Base-by-base conservation (phyloP, 2,797 vertebrate genomes). In the Coilia nasus region DNA sequence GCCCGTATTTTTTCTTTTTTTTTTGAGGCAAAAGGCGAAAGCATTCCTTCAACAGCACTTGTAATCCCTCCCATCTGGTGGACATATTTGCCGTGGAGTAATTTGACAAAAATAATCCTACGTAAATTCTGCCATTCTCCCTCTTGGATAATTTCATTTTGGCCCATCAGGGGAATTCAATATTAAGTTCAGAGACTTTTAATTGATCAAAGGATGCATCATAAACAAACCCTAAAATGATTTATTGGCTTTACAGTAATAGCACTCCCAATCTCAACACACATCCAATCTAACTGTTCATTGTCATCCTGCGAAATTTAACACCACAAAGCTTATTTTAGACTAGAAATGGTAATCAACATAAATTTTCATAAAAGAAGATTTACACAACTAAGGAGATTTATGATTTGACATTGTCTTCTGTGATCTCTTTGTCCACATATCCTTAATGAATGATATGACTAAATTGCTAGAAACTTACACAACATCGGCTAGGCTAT, bases 61-160 rank as follows among this genome's bases (percentile, higher is more conserved):
- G 25, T 82, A 82, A 85, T 82, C 57, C 81, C 47, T 64, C 47
- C 78, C 84, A 81, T 60, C 78, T 85, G 84, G 80, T 7, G 7
- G 12, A 47, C 78, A 85, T 81, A 82, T 81, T 64, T 85, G n/a
- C 78, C 9, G 31, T 67, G 84, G 81, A 81, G 84, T 85, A 81
- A 85, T 85, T 80, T 85, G 57, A 85, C 59, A 57, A 85, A 85
- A 85, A 81, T 81, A 85, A 60, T 82, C 78, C 57, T 21, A 25
- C 44, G n/a, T 62, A 67, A 82, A 85, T 67, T 81, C 80, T 82
- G 54, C 81, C 56, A 46, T 44, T 57, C 25, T 81, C 31, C 81
- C 64, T 31, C 81, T 47, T 62, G 84, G 81, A 46, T 82, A 23
- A 64, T 31, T 82, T 17, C 15, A 67, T 85, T 60, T 60, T 64